Evolutionary conservation across 2,888 invertebrate genomes (phyloP).

Genomic region (Empis stercorea): DNA sequence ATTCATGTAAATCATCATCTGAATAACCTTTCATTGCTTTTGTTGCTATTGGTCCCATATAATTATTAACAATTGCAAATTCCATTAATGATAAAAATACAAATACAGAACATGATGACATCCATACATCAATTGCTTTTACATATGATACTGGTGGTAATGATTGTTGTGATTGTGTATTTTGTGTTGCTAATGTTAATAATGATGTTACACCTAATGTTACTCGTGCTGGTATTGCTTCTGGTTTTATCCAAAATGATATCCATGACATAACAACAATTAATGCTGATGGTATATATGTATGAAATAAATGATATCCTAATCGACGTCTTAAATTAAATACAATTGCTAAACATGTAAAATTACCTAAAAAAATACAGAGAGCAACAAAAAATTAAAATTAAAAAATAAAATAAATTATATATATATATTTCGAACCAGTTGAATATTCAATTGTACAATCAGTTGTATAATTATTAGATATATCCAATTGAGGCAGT

Average conservation of each 20-base stretch:
- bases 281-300: constrained; percentile 80
- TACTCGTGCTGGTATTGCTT: constrained; percentile 81
- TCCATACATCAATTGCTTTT: constrained; percentile 86
- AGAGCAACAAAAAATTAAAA: too few relatives aligned
- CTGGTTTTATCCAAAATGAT: constrained; percentile 90
- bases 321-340: constrained; percentile 71
- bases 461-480: constrained; percentile 79
- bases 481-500: constrained; percentile 72
- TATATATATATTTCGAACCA: constrained; percentile 17
- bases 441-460: constrained; percentile 88
- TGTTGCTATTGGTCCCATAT: constrained; percentile 71
- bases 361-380: constrained; percentile 70
- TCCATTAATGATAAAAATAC: constrained; percentile 85
- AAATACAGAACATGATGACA: constrained; percentile 84
- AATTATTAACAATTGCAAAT: constrained; percentile 82
- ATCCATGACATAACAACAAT: constrained; percentile 95
- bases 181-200: constrained; percentile 79
- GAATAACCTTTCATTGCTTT: constrained; percentile 85
- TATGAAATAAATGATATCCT: constrained; percentile 83
- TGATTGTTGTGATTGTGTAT: constrained; percentile 80
- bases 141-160: constrained; percentile 85
- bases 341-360: constrained; percentile 80
- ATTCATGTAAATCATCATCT: constrained; percentile 63
- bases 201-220: constrained; percentile 79
- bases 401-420: not conserved